A percentile compares a stretch with the other conserved stretches of the same genome.
phyloP scores from a whole-genome alignment of 2,888 invertebrate genomes.

The Cantharis flavilabris region DNA sequence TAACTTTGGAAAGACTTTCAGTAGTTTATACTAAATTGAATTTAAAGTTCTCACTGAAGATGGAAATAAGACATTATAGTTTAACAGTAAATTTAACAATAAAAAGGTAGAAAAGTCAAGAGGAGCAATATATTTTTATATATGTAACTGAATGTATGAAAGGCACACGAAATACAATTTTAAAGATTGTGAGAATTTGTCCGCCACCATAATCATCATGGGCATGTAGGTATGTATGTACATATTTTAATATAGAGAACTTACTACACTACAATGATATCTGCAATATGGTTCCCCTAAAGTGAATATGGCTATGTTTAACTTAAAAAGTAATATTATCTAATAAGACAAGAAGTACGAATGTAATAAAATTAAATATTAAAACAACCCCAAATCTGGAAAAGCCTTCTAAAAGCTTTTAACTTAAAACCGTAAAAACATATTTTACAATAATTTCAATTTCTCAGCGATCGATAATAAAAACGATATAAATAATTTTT shows the following conservation, averaged over 20 bases:
- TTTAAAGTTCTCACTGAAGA: too few relatives aligned
- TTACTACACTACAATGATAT: background rate
- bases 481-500: background rate
- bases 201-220: background rate
- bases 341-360: background rate
- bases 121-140: too few relatives aligned
- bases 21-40: too few relatives aligned
- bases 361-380: background rate
- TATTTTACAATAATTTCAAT: background rate
- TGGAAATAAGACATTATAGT: too few relatives aligned
- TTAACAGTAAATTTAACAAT: too few relatives aligned
- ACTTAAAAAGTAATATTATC: background rate
- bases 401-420: background rate
- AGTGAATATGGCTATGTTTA: background rate
- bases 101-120: too few relatives aligned
- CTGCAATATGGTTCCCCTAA: background rate
- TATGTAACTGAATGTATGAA: too few relatives aligned
- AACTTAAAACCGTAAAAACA: background rate
- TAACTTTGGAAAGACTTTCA: too few relatives aligned
- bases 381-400: background rate
- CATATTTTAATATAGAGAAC: background rate
- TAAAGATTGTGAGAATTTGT: too few relatives aligned
- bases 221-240: background rate
- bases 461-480: background rate
- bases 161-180: too few relatives aligned